Evolutionary conservation across 2,888 invertebrate genomes (phyloP), one percentile per base, ranked within the genome.

Genomic region (Hypercompe scribonia): DNA sequence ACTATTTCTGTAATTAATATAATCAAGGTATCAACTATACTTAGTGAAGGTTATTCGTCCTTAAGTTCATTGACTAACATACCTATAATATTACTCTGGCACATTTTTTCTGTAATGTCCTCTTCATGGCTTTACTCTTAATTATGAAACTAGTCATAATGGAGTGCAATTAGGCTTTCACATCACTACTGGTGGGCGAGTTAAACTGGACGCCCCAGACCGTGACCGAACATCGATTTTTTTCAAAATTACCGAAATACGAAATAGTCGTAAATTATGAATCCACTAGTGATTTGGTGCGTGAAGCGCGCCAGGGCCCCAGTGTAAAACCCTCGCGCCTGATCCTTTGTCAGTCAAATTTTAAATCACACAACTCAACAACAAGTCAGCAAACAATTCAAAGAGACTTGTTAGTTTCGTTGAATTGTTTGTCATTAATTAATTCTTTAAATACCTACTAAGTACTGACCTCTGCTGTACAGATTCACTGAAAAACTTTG

Each of bases 1-100:
- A 34, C 61, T 71, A 36, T 46, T 68, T 36, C 10, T 50, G 13
- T 68, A 64, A 28, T 36, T 10, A 68, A 18, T 68, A 58, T 11
- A 33, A 50, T 67, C 46, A 33, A 31, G 24, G 33, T 33, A 67
- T 3, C 13, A 61, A 28, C n/a, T 28, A 13, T 28, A 3, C 1
- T 21, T 46, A 46, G 46, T 46, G 18, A 21, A 46, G 21, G 18
- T 46, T 46, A 21, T 46, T 46, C 21, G 21, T 46, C 4, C 21
- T 46, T 46, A 46, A 21, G 46, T 18, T 46, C 21, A 46, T 46
- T 21, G 18, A 46, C 21, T 46, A 4, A 18, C 42, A 18, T 21
- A 36, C 18, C 15, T 42, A 42, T 15, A 42, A 42, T 3, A 42
- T 15, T 13, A 42, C 18, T 36, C 18, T 18, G 18, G 1, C 18